Percentiles rank a stretch among this genome's conserved stretches.
phyloP scores from a whole-genome alignment of 2,888 invertebrate genomes.

The Platycheirus albimanus region DNA sequence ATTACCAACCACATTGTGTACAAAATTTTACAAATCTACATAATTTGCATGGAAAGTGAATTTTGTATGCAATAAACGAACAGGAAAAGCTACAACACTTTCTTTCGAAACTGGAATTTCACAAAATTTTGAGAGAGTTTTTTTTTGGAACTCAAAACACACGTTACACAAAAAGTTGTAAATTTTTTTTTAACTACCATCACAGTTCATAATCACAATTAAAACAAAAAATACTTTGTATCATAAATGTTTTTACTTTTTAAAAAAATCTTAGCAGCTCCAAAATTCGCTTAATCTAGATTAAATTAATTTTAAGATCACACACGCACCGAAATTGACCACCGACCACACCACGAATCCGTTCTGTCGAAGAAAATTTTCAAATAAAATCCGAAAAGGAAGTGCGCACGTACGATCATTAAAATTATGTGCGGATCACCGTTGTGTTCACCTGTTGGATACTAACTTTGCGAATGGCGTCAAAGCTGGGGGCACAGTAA shows the following conservation, averaged over 20 bases:
- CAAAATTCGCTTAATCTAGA: neutral
- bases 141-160: neutral
- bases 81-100: constrained; percentile 66
- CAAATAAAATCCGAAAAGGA: constrained; percentile 24
- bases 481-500: constrained; percentile 56
- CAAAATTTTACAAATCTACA: constrained; percentile 32
- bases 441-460: constrained; percentile 63
- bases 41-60: constrained; percentile 62
- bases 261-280: no score
- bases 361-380: constrained; percentile 1
- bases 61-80: constrained; percentile 50
- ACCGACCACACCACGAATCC: no score
- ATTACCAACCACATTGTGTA: constrained; percentile 41
- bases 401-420: constrained; percentile 52
- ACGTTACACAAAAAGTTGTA: constrained; percentile 10
- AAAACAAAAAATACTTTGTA: no score
- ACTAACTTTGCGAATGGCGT: constrained; percentile 60
- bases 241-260: no score
- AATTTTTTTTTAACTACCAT: neutral
- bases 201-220: neutral
- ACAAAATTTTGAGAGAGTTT: constrained; percentile 16
- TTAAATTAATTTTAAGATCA: neutral
- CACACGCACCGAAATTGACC: neutral
- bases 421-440: constrained; percentile 26
- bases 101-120: constrained; percentile 61